Percentiles rank a stretch among this genome's conserved stretches.
Conservation (phyloP, 2,797 vertebrate genomes). For the Pogoniulus pusillus region DNA sequence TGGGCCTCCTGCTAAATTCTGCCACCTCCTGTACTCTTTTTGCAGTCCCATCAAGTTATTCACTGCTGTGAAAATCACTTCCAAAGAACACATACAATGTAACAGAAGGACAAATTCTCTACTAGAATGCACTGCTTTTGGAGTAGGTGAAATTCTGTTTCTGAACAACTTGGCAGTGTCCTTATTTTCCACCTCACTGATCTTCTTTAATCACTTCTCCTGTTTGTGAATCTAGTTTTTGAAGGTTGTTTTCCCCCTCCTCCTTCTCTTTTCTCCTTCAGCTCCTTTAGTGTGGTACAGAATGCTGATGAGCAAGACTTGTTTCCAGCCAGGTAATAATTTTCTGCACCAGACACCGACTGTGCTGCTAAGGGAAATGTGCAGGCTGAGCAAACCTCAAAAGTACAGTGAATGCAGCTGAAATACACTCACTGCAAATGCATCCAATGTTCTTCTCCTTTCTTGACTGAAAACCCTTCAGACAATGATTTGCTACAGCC, state of each 20-base stretch:
- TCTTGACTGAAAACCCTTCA: background rate
- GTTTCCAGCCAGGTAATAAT: constrained; percentile 28
- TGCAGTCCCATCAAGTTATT: background rate
- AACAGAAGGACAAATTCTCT: background rate
- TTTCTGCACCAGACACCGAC: constrained; percentile 28
- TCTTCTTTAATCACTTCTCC: constrained; percentile 38
- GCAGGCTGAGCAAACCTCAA: background rate
- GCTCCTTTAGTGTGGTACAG: background rate
- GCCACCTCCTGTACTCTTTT: background rate
- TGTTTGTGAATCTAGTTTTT: background rate
- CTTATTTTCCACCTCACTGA: constrained; percentile 63
- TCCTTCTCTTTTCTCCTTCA: background rate
- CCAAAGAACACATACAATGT: background rate
- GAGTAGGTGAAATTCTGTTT: constrained; percentile 2
- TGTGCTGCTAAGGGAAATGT: constrained; percentile 2
- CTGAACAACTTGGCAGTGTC: constrained; percentile 3
- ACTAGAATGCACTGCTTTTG: background rate
- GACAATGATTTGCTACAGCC: background rate
- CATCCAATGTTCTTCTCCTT: background rate
- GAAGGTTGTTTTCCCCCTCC: fast-evolving
- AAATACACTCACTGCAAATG: background rate
- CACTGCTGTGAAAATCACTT: background rate
- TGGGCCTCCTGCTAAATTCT: background rate
- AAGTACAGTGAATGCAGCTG: background rate
- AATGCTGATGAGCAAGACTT: constrained; percentile 46